Evolutionary conservation across 2,888 invertebrate species (phyloP), one percentile per base, ranked within the genome.

Genomic region (Hirtodrosophila histrioides): DNA sequence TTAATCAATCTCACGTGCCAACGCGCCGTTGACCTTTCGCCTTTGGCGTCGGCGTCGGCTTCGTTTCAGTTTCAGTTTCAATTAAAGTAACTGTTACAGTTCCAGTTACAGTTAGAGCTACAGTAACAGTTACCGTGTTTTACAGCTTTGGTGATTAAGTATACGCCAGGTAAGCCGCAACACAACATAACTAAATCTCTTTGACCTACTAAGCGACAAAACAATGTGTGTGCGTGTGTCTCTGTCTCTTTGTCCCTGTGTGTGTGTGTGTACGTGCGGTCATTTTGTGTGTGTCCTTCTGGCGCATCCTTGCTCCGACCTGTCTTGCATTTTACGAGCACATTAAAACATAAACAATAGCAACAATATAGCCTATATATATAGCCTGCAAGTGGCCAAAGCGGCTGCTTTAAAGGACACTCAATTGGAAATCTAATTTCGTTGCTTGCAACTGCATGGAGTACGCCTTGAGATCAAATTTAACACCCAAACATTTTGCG

Each of bases 1-100:
- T 73, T 83, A 80, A 82, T 86, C 86, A 82, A 81, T 82, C 85
- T 82, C 77, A 76, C 79, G 76, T 82, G 79, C 77, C 63, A 73
- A 36, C 37, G 71, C 55, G 71, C 68, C 56, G 65, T 74, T 84
- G 70, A 75, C 66, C 75, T 73, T 54, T 69, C 60, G 60, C 29
- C 55, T 54, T 68, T 63, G 53, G 46, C 51, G 40, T 9, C 35
- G 53, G 37, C 48, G 35, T 10, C 33, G 36, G 0, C 24, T 27
- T 0, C 43, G 37, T 48, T 37, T 9, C 51, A 40, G 12, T 45
- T 54, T 29, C 54, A 43, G 33, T 61, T n/a, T n/a, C n/a, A n/a
- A n/a, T n/a, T n/a, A n/a, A n/a, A n/a, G n/a, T n/a, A n/a, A n/a
- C n/a, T n/a, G n/a, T n/a, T 66, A 44, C 33, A 17, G 37, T 53